Evolutionary conservation across 2,113 vertebrate genomes (phyloP).

Genomic region (Sterna hirundo): DNA sequence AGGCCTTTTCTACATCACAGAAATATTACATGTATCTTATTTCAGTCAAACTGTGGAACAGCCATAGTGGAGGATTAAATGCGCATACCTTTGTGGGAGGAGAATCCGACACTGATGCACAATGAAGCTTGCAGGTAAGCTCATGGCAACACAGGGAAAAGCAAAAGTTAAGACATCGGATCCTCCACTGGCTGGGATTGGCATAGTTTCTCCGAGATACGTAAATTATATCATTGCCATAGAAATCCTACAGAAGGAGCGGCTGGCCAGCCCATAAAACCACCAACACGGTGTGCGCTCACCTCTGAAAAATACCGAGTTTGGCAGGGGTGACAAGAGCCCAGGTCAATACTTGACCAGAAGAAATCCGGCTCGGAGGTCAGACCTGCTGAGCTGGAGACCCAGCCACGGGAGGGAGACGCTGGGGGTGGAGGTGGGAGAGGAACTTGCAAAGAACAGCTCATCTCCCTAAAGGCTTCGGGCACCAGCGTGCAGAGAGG

Average conservation of each 20-base stretch:
- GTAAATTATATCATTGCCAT: neutral
- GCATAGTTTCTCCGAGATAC: neutral
- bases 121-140: neutral
- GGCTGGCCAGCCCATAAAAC: neutral
- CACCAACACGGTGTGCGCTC: rapidly evolving
- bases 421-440: neutral
- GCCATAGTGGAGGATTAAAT: neutral
- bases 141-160: neutral
- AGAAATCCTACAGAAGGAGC: neutral
- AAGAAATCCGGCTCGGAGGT: neutral
- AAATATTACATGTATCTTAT: neutral
- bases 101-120: neutral
- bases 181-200: neutral
- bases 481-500: neutral
- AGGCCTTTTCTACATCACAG: neutral
- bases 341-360: neutral
- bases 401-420: neutral
- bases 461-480: neutral
- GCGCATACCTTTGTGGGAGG: neutral
- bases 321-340: neutral
- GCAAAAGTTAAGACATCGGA: neutral
- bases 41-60: neutral
- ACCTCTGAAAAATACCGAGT: neutral
- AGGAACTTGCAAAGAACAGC: neutral
- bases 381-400: neutral